Conservation (phyloP, 1,140 invertebrate genomes). For the Neoseiulus cucumeris region DNA sequence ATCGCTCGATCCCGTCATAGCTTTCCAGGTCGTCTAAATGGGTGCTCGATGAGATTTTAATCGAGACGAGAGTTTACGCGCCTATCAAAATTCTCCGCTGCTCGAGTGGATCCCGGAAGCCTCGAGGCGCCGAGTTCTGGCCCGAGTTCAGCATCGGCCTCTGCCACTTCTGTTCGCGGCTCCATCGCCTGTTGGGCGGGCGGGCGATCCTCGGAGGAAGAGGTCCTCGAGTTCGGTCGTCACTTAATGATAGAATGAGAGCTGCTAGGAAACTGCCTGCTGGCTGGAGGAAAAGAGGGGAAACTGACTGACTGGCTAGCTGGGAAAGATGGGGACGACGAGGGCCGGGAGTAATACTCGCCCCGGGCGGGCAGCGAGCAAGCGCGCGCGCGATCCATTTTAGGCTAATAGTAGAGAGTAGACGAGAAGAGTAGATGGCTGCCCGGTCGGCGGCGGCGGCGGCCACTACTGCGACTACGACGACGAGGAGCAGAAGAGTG, state of each 20-base stretch:
- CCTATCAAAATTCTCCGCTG: too few relatives aligned
- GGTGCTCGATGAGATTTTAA: too few relatives aligned
- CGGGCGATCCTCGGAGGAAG: background rate
- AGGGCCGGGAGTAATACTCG: background rate
- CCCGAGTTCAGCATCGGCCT: background rate
- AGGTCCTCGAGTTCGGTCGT: background rate
- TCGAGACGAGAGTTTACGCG: too few relatives aligned
- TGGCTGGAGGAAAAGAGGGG: constrained; percentile 48
- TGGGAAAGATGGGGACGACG: too few relatives aligned
- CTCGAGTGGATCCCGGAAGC: too few relatives aligned
- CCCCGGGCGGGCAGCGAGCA: constrained; percentile 7
- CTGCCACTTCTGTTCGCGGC: background rate
- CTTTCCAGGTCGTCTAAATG: too few relatives aligned
- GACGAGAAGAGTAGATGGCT: background rate
- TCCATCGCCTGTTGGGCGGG: background rate
- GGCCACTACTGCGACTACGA: background rate
- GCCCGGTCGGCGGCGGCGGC: background rate
- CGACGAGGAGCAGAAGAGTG: background rate
- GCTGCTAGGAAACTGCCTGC: constrained; percentile 35
- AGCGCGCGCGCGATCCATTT: constrained; percentile 3
- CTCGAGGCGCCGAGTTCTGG: too few relatives aligned
- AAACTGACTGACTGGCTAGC: too few relatives aligned
- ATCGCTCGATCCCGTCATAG: too few relatives aligned
- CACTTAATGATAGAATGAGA: constrained; percentile 12
- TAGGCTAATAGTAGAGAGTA: constrained; percentile 8